Evolutionary conservation across 2,888 invertebrate genomes (phyloP).

Genomic region (Linyphia triangularis): DNA sequence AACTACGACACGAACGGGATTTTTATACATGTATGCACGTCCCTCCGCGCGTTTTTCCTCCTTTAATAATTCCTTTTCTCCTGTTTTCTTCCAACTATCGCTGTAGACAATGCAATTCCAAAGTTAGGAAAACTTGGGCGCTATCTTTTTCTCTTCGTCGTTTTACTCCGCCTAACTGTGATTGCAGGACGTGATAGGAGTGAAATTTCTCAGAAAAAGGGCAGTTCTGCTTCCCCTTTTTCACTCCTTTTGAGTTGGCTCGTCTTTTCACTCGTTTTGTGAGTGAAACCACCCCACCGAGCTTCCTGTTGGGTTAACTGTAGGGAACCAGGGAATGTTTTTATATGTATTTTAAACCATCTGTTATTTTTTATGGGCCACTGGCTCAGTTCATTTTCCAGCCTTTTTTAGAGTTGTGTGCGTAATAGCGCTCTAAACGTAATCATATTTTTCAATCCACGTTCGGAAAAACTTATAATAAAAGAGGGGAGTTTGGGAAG

Average conservation of each 20-base stretch:
- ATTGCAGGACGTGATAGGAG: slow-evolving; percentile 55
- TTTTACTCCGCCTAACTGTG: slow-evolving; percentile 54
- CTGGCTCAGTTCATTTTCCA: slow-evolving; percentile 6
- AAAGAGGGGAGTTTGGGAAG: neutral
- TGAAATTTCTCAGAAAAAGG: slow-evolving; percentile 31
- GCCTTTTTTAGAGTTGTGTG: neutral
- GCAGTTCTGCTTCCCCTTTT: neutral
- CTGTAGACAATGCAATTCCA: slow-evolving; percentile 65
- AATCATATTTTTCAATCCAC: slow-evolving; percentile 46
- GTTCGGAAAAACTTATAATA: slow-evolving; percentile 6
- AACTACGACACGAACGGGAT: slow-evolving; percentile 16
- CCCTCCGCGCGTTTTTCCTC: neutral
- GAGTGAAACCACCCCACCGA: neutral
- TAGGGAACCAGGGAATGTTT: neutral
- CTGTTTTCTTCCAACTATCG: slow-evolving; percentile 21
- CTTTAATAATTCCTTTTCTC: slow-evolving; percentile 10
- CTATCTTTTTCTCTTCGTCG: slow-evolving; percentile 24
- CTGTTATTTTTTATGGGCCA: slow-evolving; percentile 46
- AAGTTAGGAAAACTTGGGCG: slow-evolving; percentile 52
- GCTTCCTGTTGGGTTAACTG: neutral
- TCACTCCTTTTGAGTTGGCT: neutral
- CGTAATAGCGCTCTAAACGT: slow-evolving; percentile 32
- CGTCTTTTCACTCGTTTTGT: neutral
- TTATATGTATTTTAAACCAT: slow-evolving; percentile 41
- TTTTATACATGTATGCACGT: slow-evolving; percentile 34